Evolutionary conservation across 2,113 vertebrate species (phyloP).

Genomic region (Glaucidium brasilianum): DNA sequence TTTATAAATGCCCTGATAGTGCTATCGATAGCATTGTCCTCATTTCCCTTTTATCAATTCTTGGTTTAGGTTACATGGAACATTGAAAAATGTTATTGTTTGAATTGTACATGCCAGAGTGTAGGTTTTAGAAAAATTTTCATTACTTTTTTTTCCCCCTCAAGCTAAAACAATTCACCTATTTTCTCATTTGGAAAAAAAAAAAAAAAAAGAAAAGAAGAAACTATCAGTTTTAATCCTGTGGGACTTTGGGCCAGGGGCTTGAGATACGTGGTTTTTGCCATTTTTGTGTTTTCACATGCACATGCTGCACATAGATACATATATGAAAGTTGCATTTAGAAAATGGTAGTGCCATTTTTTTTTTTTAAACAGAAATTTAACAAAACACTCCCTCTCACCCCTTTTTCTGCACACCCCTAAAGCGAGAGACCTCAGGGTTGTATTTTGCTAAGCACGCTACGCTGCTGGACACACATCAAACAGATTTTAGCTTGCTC

Average conservation of each 20-base stretch:
- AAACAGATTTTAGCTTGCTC: not conserved
- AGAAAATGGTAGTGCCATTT: not conserved
- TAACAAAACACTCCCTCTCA: not conserved
- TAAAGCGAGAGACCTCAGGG: not conserved
- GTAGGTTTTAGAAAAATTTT: not conserved
- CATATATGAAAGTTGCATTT: not conserved
- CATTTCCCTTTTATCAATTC: not conserved
- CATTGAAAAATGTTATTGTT: not conserved
- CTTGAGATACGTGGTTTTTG: not conserved
- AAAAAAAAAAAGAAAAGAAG: too few relatives aligned
- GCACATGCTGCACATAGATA: fast-evolving
- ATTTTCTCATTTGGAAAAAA: not conserved
- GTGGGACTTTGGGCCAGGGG: not conserved
- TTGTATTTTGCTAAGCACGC: not conserved
- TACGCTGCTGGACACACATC: not conserved
- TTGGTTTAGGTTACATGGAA: not conserved
- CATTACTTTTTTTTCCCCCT: not conserved
- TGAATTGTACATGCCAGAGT: not conserved
- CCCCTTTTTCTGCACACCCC: not conserved
- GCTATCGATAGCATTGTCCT: not conserved
- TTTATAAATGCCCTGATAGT: not conserved
- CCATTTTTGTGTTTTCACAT: not conserved
- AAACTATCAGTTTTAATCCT: not conserved
- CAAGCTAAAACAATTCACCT: not conserved
- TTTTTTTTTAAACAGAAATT: not conserved